Evolutionary conservation across 2,888 invertebrate species (phyloP).

Genomic region (Ditula angustiorana): DNA sequence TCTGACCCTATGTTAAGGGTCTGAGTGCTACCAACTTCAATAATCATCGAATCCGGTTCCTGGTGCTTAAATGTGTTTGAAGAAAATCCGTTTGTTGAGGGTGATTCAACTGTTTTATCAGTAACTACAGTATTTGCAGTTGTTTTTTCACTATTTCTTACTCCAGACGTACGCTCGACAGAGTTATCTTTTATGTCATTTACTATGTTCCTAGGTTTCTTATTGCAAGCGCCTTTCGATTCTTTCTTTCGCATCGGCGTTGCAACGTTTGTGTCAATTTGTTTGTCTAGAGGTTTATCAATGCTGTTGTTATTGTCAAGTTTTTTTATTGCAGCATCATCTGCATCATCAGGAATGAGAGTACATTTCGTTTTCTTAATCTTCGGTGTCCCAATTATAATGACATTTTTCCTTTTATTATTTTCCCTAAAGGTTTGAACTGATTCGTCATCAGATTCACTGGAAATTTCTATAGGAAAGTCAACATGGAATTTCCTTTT

Average conservation of each 20-base stretch:
- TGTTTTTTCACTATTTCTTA: neutral
- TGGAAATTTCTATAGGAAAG: constrained; percentile 55
- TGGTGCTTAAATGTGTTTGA: constrained; percentile 42
- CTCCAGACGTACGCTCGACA: neutral
- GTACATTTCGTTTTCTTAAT: constrained; percentile 36
- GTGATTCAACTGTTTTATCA: neutral
- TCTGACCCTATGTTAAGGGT: constrained; percentile 40
- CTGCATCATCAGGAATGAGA: neutral
- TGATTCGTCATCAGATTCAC: constrained; percentile 57
- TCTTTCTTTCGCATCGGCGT: neutral
- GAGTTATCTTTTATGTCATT: neutral
- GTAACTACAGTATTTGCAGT: neutral
- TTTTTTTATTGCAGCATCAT: neutral
- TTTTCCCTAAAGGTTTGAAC: constrained; percentile 26
- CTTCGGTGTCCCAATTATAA: constrained; percentile 56
- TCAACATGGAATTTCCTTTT: constrained; percentile 65
- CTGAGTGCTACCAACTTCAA: constrained; percentile 58
- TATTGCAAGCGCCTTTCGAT: neutral
- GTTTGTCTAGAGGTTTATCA: constrained; percentile 30
- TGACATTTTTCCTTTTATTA: constrained; percentile 49
- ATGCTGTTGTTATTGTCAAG: too few species aligned
- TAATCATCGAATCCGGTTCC: constrained; percentile 57
- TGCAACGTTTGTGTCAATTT: constrained; percentile 25
- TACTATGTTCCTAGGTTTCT: constrained; percentile 2
- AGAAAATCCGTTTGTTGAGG: constrained; percentile 16